Percentiles rank a stretch among this genome's conserved stretches.
phyloP scores from a whole-genome alignment of 2,888 invertebrate species.

The Spodoptera exigua region DNA sequence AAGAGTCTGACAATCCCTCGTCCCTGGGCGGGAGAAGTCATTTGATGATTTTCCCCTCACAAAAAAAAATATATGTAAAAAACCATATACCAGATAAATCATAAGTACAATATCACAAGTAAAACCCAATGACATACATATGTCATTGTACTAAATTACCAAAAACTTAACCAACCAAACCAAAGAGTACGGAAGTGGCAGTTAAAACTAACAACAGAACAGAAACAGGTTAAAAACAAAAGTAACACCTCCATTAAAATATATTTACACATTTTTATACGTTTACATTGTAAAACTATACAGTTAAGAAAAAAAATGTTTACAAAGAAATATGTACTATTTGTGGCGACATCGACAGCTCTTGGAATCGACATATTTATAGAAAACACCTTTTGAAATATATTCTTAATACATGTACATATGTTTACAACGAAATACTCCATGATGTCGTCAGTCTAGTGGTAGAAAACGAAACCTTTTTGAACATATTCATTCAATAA shows the following conservation, averaged over 20 bases:
- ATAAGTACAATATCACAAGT: no score
- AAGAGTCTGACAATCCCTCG: no score
- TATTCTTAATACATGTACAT: constrained; percentile 33
- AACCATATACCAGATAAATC: no score
- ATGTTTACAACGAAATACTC: no score
- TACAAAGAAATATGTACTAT: constrained; percentile 44
- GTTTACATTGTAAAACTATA: constrained; percentile 39
- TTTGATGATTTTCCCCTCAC: no score
- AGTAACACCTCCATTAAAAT: constrained; percentile 56
- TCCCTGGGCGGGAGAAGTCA: no score
- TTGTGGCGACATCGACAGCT: constrained; percentile 48
- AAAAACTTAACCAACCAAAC: constrained; percentile 16
- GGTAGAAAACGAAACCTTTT: no score
- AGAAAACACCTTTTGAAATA: constrained; percentile 59
- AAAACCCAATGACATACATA: no score
- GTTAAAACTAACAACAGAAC: constrained; percentile 25
- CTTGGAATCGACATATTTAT: constrained; percentile 49
- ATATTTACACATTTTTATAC: constrained; percentile 56
- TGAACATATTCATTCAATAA: no score
- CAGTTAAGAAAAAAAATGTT: constrained; percentile 49
- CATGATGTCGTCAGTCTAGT: no score
- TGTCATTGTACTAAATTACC: neutral
- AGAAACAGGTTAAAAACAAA: constrained; percentile 29
- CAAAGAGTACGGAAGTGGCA: constrained; percentile 49
- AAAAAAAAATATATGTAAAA: no score